phyloP scores from a whole-genome alignment of 2,888 invertebrate genomes.

The Brachyopa scutellaris region DNA sequence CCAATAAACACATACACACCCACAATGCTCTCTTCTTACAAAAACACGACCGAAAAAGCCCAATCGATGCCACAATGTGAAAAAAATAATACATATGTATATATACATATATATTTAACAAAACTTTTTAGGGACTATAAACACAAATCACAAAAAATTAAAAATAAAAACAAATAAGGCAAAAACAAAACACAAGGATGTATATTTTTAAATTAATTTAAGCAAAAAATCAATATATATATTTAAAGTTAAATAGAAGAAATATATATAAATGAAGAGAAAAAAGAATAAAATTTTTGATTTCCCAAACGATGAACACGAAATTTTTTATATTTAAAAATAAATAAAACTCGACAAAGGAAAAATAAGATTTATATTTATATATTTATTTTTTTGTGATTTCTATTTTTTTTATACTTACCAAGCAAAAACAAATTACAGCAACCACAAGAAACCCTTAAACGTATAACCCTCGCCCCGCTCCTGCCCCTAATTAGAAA shows the following conservation, averaged over 20 bases:
- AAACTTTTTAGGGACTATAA: slow-evolving; percentile 73
- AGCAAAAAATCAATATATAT: slow-evolving; percentile 53
- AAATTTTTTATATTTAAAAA: slow-evolving; percentile 68
- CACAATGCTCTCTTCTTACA: slow-evolving; percentile 62
- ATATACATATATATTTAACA: slow-evolving; percentile 61
- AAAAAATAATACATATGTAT: slow-evolving; percentile 50
- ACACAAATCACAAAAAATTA: slow-evolving; percentile 67
- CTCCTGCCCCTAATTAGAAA: neutral
- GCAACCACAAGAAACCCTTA: slow-evolving; percentile 40
- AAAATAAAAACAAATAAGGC: slow-evolving; percentile 27
- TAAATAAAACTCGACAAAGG: slow-evolving; percentile 53
- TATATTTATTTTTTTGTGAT: slow-evolving; percentile 66
- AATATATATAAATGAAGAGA: slow-evolving; percentile 32
- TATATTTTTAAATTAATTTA: slow-evolving; percentile 69
- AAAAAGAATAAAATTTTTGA: slow-evolving; percentile 55
- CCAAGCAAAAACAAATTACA: slow-evolving; percentile 33
- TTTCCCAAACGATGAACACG: slow-evolving; percentile 65
- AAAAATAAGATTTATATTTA: slow-evolving; percentile 62
- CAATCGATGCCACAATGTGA: slow-evolving; percentile 55
- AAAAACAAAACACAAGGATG: slow-evolving; percentile 60
- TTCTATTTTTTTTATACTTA: slow-evolving; percentile 63
- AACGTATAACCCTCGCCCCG: slow-evolving; percentile 47
- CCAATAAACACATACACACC: neutral
- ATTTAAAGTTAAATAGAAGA: slow-evolving; percentile 51
- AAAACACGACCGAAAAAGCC: slow-evolving; percentile 69